Evolutionary conservation across 2,888 invertebrate genomes (phyloP), one percentile per base, ranked within the genome.

Genomic region (Pantelozetes paolii): DNA sequence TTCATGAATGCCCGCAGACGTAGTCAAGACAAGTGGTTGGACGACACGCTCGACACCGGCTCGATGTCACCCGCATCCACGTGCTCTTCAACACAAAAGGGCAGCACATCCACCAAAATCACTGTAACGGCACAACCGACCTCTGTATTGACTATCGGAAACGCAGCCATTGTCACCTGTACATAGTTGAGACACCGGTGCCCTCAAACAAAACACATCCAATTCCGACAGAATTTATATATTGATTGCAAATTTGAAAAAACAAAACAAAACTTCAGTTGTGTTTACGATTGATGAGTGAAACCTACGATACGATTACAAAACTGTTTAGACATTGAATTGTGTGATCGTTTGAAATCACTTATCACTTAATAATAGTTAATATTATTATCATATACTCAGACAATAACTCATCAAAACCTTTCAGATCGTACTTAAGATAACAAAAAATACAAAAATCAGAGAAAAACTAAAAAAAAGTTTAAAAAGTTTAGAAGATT

Each of bases 1-100:
- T 99, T 99, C 86, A 99, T 99, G 99, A 99, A 99, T 84, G 99
- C 99, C n/a, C 87, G 98, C 76, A 88, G 99, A 79, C 88, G 99
- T 78, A 84, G 85, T 40, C 82, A 85, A 78, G 98, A 98, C 84
- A 98, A 97, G 82, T 98, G 97, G 96, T 91, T 93, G 83, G 96
- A 96, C 81, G 94, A 95, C 80, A 93, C 90, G 32, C 40, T 74
- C 30, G 74, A 59, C 26, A 42, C 57, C 36, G 70, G 72, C 0
- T 45, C 45, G 2, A 62, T 59, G 54, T 72, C 54, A 36, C 59
- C 72, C n/a, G 30, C 69, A 9, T 57, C 73, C 36, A 42, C 73
- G 1, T n/a, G 54, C 26, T 71, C 71, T 9, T 71, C 71, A n/a
- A 28, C 71, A 8, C 69, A 69, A 6, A 69, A 69, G 45, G 69